Evolutionary conservation across 1,140 invertebrate genomes (phyloP).

Genomic region (Eriocheir sinensis): DNA sequence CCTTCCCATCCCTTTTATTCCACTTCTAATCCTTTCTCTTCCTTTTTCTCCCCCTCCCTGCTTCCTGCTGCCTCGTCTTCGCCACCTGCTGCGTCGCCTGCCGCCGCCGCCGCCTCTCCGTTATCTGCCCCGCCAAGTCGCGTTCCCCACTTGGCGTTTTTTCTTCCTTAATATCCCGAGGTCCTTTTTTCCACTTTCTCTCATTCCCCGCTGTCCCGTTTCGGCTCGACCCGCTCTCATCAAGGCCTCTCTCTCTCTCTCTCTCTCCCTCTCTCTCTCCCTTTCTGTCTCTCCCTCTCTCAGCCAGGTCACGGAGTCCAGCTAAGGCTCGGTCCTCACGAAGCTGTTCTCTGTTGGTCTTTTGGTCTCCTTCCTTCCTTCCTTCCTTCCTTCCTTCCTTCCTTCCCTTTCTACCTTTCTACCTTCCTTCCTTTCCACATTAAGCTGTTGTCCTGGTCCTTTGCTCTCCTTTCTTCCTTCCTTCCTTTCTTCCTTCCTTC

Average conservation of each 20-base stretch:
- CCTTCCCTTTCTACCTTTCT: background rate
- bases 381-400: background rate
- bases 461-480: background rate
- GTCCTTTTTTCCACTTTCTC: slow-evolving; percentile 28
- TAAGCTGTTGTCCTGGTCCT: background rate
- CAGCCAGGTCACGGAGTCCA: background rate
- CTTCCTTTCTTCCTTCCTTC: slow-evolving; percentile 20
- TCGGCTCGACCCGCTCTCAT: background rate
- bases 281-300: slow-evolving; percentile 10
- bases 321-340: no score
- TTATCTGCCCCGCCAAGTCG: background rate
- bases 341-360: background rate
- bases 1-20: background rate
- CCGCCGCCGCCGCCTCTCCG: background rate
- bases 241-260: slow-evolving; percentile 11
- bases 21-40: background rate
- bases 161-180: slow-evolving; percentile 26
- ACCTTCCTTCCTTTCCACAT: background rate
- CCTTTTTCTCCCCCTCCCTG: background rate
- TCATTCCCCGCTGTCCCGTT: background rate
- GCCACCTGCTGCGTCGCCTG: background rate
- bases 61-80: background rate
- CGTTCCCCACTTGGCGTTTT: background rate
- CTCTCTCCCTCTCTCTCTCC: no score
- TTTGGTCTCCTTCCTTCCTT: background rate